These are phyloP conservation scores for Acronicta psi DNA, from an alignment of 2,888 invertebrate genomes.

Conservation along the genomic window DNA sequence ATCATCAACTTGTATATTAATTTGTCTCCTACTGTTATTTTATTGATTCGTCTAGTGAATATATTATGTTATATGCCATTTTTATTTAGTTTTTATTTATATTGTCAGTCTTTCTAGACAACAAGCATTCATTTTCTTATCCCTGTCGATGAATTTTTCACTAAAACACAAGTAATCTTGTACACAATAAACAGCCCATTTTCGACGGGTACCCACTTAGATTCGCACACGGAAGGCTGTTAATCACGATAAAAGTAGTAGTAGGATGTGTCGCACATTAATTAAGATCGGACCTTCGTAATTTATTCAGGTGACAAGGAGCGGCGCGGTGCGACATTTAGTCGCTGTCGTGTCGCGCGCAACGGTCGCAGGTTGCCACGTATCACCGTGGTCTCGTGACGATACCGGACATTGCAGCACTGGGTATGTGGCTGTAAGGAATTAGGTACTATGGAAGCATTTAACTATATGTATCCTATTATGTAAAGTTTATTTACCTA, in stretches of 20 bases:
- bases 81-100: too few species aligned
- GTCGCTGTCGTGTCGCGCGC: slow-evolving; percentile 59
- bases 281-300: slow-evolving; percentile 80
- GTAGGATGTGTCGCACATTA: slow-evolving; percentile 76
- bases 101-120: neutral
- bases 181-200: slow-evolving; percentile 59
- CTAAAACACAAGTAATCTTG: slow-evolving; percentile 31
- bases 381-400: slow-evolving; percentile 54
- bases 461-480: too few species aligned
- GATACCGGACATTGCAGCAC: slow-evolving; percentile 18
- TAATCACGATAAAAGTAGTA: slow-evolving; percentile 80
- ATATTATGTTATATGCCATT: too few species aligned
- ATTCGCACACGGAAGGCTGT: slow-evolving; percentile 61
- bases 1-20: too few species aligned
- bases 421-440: slow-evolving; percentile 16
- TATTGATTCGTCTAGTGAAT: too few species aligned
- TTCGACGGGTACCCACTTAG: slow-evolving; percentile 60
- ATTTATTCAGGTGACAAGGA: slow-evolving; percentile 83
- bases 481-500: too few species aligned
- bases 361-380: slow-evolving; percentile 67
- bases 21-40: too few species aligned
- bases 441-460: neutral
- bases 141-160: slow-evolving; percentile 17
- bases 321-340: slow-evolving; percentile 63
- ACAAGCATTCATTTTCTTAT: neutral